A percentile compares a stretch with the other conserved stretches of the same genome.
These are phyloP conservation scores for Clupea harengus DNA, from an alignment of 2,113 vertebrate species.

Conservation along the genomic window DNA sequence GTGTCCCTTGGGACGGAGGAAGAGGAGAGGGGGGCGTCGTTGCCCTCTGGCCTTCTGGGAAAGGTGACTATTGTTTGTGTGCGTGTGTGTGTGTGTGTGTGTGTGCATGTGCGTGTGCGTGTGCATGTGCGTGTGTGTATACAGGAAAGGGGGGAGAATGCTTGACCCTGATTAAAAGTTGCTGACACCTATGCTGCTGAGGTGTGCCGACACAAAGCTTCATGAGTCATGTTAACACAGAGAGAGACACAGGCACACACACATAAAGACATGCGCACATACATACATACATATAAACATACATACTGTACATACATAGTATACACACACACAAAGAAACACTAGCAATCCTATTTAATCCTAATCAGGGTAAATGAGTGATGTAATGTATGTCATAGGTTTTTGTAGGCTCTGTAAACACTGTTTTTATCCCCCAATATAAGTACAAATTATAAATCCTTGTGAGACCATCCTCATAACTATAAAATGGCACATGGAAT, in stretches of 20 bases:
- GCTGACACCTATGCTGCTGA: slow-evolving; percentile 3
- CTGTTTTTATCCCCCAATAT: not conserved
- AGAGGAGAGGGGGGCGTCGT: not conserved
- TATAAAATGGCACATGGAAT: not conserved
- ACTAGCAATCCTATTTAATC: no score
- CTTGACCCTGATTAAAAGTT: slow-evolving; percentile 31
- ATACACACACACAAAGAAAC: no score
- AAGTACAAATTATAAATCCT: not conserved
- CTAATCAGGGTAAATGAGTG: not conserved
- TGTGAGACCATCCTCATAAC: not conserved
- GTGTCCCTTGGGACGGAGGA: not conserved
- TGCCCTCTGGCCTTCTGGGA: slow-evolving; percentile 1
- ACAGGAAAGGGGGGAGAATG: not conserved
- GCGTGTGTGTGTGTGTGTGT: not conserved
- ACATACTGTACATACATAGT: not conserved
- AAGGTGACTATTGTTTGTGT: not conserved
- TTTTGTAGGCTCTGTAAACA: slow-evolving; percentile 9
- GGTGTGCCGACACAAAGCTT: slow-evolving; percentile 3
- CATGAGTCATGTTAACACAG: not conserved
- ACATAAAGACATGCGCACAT: not conserved
- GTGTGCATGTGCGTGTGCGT: not conserved
- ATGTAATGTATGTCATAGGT: not conserved
- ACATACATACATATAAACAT: not conserved
- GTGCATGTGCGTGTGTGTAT: not conserved
- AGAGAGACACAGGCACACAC: not conserved